Evolutionary conservation across 92 coral and sea anemone species (phyloP).

Genomic region (Montipora capitata): DNA sequence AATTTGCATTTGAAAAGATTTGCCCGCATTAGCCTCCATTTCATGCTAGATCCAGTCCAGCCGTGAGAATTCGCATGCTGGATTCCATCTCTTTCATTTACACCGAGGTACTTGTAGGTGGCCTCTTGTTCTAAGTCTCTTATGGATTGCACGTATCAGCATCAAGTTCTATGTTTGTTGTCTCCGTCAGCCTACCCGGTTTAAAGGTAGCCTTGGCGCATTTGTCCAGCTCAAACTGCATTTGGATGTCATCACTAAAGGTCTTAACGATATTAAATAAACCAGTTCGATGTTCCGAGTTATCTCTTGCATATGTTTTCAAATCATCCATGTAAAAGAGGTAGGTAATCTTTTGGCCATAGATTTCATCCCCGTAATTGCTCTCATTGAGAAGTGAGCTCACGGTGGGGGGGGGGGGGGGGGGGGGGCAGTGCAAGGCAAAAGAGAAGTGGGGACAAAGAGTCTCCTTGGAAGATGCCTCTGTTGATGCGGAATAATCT

Average conservation of each 20-base stretch:
- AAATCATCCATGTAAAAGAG: constrained; percentile 30
- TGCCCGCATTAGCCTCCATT: too few species aligned
- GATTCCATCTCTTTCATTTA: constrained; percentile 37
- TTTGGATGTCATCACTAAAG: constrained; percentile 47
- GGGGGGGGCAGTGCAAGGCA: constrained; percentile 34
- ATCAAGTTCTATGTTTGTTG: constrained; percentile 26
- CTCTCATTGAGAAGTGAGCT: constrained; percentile 15
- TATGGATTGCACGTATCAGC: constrained; percentile 1
- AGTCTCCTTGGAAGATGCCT: constrained; percentile 67
- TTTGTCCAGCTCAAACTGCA: constrained; percentile 31
- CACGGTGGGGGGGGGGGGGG: not conserved
- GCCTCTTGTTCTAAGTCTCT: constrained; percentile 31
- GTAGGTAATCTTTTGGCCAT: constrained; percentile 1
- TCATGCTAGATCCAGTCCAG: too few species aligned
- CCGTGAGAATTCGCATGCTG: not conserved
- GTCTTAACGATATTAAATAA: not conserved
- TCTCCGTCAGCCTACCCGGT: not conserved
- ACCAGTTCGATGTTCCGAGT: not conserved
- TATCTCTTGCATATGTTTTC: not conserved
- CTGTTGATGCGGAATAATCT: constrained; percentile 30
- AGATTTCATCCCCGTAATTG: constrained; percentile 6
- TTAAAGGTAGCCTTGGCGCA: constrained; percentile 20
- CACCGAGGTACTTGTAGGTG: constrained; percentile 30
- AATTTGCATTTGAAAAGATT: too few species aligned
- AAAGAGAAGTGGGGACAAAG: constrained; percentile 51